phyloP scores from a whole-genome alignment of 2,888 invertebrate species.

The Mechanitis messenoides region DNA sequence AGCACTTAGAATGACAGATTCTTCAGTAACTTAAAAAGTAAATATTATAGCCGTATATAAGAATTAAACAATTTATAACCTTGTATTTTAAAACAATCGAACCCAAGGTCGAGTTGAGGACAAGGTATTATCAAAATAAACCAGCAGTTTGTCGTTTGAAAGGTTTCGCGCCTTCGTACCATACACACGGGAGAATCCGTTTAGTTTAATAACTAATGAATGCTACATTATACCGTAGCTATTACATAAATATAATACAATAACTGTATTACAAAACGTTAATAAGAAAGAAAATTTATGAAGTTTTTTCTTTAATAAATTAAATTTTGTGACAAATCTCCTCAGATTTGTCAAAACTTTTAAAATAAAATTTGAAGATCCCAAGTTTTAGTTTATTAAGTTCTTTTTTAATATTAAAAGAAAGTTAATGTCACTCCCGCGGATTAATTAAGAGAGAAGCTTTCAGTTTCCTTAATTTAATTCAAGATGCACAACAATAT shows the following conservation, averaged over 20 bases:
- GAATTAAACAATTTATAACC: neutral
- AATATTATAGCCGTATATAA: neutral
- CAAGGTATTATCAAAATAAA: constrained; percentile 56
- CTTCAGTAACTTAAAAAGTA: too few relatives aligned
- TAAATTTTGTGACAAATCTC: constrained; percentile 29
- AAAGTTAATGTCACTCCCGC: constrained; percentile 6
- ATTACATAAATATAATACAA: constrained; percentile 9
- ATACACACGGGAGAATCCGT: constrained; percentile 52
- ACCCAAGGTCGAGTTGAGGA: constrained; percentile 47
- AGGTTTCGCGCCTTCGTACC: constrained; percentile 57
- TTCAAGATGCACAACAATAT: neutral
- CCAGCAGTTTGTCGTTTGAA: constrained; percentile 41
- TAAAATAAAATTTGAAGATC: constrained; percentile 54
- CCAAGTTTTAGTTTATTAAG: constrained; percentile 37
- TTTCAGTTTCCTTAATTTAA: neutral
- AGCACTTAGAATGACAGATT: too few relatives aligned
- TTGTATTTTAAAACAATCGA: neutral
- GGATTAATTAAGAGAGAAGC: constrained; percentile 7
- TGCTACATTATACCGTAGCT: constrained; percentile 20
- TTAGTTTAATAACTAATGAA: constrained; percentile 38
- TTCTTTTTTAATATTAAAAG: constrained; percentile 17
- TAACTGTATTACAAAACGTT: neutral
- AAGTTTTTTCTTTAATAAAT: constrained; percentile 26
- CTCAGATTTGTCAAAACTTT: constrained; percentile 46
- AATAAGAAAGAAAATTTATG: constrained; percentile 9